Evolutionary conservation across 2,113 vertebrate species (phyloP).

Genomic region (Vulpes lagopus): DNA sequence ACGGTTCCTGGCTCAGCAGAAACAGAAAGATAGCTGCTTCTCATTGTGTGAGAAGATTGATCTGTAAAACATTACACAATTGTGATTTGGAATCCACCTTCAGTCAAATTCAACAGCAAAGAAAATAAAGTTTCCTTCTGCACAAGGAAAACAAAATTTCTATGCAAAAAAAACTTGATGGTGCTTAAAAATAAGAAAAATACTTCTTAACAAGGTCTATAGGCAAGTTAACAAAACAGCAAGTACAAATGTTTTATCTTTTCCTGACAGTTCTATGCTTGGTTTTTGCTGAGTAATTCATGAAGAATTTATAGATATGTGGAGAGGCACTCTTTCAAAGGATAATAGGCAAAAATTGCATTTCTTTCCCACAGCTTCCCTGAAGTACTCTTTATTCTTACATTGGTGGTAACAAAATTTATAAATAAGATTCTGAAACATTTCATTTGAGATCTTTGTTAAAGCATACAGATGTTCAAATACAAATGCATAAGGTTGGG

Average conservation of each 20-base stretch:
- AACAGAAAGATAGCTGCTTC: neutral
- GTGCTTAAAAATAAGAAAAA: neutral
- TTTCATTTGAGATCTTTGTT: neutral
- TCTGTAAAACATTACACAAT: neutral
- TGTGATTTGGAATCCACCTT: neutral
- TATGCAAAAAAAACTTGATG: neutral
- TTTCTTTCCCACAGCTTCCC: neutral
- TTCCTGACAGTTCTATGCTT: slow-evolving; percentile 36
- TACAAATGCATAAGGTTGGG: neutral
- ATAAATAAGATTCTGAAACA: neutral
- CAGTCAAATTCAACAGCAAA: neutral
- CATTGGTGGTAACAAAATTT: neutral
- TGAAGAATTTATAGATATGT: slow-evolving; percentile 18
- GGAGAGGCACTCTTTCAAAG: neutral
- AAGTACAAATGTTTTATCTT: slow-evolving; percentile 44
- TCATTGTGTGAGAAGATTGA: neutral
- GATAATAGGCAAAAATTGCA: neutral
- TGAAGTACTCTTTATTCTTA: neutral
- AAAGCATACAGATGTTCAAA: neutral
- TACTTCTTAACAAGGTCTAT: neutral
- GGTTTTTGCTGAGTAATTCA: slow-evolving; percentile 53
- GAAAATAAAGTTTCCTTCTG: neutral
- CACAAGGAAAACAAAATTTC: neutral
- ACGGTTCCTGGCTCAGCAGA: neutral
- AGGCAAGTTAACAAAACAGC: neutral